A percentile compares a stretch with the other conserved stretches of the same genome.
Conservation (phyloP, 2,113 vertebrate genomes). For the Hippocampus barbouri region DNA sequence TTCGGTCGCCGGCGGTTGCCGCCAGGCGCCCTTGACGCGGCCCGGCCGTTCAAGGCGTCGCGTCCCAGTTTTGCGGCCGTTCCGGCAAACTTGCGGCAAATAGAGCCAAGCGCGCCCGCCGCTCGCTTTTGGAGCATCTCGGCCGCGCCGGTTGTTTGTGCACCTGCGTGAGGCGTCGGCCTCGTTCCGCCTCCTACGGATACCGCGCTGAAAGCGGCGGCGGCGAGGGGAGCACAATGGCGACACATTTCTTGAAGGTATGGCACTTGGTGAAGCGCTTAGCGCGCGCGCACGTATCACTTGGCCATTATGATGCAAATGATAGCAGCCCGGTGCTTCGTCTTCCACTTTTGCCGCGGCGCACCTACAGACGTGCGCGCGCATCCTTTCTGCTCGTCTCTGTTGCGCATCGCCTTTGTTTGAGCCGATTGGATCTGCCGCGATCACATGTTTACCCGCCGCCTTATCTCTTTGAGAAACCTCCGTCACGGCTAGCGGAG, state of each 20-base stretch:
- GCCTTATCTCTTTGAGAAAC: slow-evolving; percentile 69
- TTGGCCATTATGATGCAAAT: slow-evolving; percentile 73
- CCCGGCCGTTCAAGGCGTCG: too few relatives aligned
- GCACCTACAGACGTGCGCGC: slow-evolving; percentile 53
- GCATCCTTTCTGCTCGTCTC: slow-evolving; percentile 45
- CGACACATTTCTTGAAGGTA: slow-evolving; percentile 64
- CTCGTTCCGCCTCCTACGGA: slow-evolving; percentile 4
- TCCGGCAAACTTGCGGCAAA: not conserved
- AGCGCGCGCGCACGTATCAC: slow-evolving; percentile 51
- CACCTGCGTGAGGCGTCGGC: not conserved
- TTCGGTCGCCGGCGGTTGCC: too few relatives aligned
- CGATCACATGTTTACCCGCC: slow-evolving; percentile 71
- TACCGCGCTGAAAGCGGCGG: not conserved
- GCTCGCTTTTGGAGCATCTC: not conserved
- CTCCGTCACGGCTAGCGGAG: slow-evolving; percentile 68
- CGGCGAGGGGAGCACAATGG: slow-evolving; percentile 22
- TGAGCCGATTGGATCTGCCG: slow-evolving; percentile 69
- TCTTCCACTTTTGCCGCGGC: slow-evolving; percentile 44
- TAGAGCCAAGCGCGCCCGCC: not conserved
- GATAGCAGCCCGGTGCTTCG: slow-evolving; percentile 56
- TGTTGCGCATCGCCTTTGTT: slow-evolving; percentile 66
- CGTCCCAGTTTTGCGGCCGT: not conserved
- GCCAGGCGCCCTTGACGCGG: too few relatives aligned
- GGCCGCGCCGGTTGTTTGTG: not conserved
- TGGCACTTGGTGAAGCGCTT: slow-evolving; percentile 66